Conservation (phyloP, 2,113 vertebrate species). For the Gavia stellata region DNA sequence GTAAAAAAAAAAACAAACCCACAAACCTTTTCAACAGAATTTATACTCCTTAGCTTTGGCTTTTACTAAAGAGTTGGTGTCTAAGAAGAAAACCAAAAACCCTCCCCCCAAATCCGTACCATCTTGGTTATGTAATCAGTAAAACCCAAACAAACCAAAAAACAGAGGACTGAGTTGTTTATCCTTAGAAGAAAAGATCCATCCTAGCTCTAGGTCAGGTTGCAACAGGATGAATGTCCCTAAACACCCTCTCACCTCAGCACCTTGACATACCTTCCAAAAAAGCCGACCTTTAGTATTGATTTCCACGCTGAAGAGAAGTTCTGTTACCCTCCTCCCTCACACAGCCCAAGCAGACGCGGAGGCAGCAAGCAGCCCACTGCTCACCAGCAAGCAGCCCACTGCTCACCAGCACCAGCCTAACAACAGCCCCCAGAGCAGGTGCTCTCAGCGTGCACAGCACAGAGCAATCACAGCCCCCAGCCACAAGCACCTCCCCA, state of each 20-base stretch:
- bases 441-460: too few relatives aligned
- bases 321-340: not conserved
- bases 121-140: not conserved
- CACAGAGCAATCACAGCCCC: not conserved
- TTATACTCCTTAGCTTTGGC: not conserved
- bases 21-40: not conserved
- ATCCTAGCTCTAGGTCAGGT: not conserved
- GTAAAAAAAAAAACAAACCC: not conserved
- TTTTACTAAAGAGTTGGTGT: not conserved
- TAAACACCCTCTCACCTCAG: not conserved
- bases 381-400: too few relatives aligned
- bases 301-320: not conserved
- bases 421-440: not conserved
- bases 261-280: not conserved
- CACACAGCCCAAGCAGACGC: not conserved
- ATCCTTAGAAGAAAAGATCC: not conserved
- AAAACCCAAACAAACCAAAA: not conserved
- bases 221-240: not conserved
- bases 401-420: accelerated
- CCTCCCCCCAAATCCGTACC: not conserved
- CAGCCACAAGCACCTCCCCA: not conserved
- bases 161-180: not conserved
- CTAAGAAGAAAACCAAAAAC: not conserved
- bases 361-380: not conserved
- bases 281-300: not conserved